These are phyloP conservation scores for Cottoperca gobio DNA, from an alignment of 2,797 vertebrate species.

Conservation along the genomic window DNA sequence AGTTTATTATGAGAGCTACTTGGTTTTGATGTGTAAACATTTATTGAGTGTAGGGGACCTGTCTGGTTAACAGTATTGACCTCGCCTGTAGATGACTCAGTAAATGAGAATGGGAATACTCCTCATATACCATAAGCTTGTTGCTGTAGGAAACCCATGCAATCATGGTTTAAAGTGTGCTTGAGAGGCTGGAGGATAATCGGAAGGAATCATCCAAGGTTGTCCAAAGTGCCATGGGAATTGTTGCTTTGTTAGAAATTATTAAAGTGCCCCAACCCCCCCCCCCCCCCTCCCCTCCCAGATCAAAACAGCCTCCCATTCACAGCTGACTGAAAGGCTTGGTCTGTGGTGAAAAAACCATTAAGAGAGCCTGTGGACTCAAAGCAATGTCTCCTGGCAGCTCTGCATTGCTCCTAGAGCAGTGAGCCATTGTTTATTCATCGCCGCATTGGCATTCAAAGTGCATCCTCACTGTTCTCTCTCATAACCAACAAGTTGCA, in stretches of 20 bases:
- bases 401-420: slow-evolving; percentile 78
- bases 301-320: slow-evolving; percentile 74
- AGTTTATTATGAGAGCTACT: neutral
- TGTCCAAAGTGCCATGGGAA: slow-evolving; percentile 61
- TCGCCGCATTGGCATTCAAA: slow-evolving; percentile 84
- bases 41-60: neutral
- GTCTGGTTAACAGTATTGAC: neutral
- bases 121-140: slow-evolving; percentile 25
- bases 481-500: slow-evolving; percentile 86
- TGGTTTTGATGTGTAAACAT: neutral
- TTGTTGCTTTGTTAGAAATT: slow-evolving; percentile 74
- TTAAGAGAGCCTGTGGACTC: slow-evolving; percentile 75
- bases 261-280: slow-evolving; percentile 59
- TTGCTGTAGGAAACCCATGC: slow-evolving; percentile 35
- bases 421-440: slow-evolving; percentile 84
- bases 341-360: slow-evolving; percentile 77
- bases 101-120: slow-evolving; percentile 14
- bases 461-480: slow-evolving; percentile 80
- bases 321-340: slow-evolving; percentile 76
- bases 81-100: slow-evolving; percentile 22
- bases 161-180: slow-evolving; percentile 40
- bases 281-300: slow-evolving; percentile 13
- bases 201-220: slow-evolving; percentile 61
- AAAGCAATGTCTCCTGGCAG: slow-evolving; percentile 81
- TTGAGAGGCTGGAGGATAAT: slow-evolving; percentile 61